phyloP scores from a whole-genome alignment of 1,140 invertebrate genomes.

The Hyles vespertilio region DNA sequence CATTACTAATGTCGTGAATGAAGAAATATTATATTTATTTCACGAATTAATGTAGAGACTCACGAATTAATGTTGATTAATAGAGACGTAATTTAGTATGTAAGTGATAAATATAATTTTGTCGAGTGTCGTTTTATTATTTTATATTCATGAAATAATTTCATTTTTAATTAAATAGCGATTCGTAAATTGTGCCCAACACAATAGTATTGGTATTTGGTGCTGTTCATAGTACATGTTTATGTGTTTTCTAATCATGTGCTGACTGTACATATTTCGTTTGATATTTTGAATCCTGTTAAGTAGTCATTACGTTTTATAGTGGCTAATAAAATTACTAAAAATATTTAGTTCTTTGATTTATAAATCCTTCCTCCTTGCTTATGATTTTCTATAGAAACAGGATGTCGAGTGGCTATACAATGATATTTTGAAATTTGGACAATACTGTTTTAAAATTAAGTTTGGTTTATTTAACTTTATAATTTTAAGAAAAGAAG shows the following conservation, averaged over 20 bases:
- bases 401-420: too few relatives aligned
- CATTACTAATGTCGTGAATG: conserved; percentile 54
- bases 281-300: conserved; percentile 22
- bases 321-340: conserved; percentile 52
- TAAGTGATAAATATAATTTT: not conserved
- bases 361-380: too few relatives aligned
- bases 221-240: not conserved
- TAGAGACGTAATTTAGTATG: conserved; percentile 10
- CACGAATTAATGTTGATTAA: conserved; percentile 32
- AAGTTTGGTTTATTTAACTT: too few relatives aligned
- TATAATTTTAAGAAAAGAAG: too few relatives aligned
- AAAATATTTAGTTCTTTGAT: conserved; percentile 11
- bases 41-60: conserved; percentile 41
- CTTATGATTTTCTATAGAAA: too few relatives aligned
- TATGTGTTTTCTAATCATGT: not conserved
- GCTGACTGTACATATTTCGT: conserved; percentile 40
- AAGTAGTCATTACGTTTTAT: conserved; percentile 36
- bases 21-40: conserved; percentile 48
- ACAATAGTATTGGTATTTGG: not conserved
- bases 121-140: too few relatives aligned
- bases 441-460: too few relatives aligned
- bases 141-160: too few relatives aligned
- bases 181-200: too few relatives aligned
- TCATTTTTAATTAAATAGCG: too few relatives aligned
- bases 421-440: too few relatives aligned